phyloP scores from a whole-genome alignment of 2,113 vertebrate genomes.

The Crotalus helleri region DNA sequence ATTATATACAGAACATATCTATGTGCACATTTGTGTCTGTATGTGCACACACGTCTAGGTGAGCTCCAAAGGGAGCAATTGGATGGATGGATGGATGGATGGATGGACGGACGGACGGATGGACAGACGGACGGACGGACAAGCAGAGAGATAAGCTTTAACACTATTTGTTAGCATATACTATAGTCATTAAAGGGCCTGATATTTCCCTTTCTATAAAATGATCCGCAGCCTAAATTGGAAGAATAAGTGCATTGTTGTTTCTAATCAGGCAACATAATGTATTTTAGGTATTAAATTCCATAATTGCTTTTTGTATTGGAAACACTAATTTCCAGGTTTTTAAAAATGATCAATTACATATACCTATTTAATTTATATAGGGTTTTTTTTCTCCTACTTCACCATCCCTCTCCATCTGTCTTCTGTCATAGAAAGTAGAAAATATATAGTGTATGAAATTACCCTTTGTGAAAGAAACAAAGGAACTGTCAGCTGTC shows the following conservation, averaged over 20 bases:
- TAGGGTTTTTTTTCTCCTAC: no score
- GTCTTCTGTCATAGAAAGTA: constrained; percentile 16
- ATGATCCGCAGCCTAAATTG: background rate
- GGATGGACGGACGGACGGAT: no score
- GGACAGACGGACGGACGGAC: no score
- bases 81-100: background rate
- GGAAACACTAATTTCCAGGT: background rate
- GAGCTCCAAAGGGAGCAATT: background rate
- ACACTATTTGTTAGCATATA: no score
- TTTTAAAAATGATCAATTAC: background rate
- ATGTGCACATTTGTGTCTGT: background rate
- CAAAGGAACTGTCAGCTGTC: constrained; percentile 47
- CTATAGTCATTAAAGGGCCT: background rate
- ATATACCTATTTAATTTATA: background rate
- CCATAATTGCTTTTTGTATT: background rate
- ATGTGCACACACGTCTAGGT: background rate
- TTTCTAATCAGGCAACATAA: background rate
- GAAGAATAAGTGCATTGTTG: background rate
- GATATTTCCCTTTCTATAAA: background rate
- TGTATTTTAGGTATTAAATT: background rate
- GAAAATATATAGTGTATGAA: constrained; percentile 33
- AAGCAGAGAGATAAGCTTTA: no score
- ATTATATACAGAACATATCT: background rate
- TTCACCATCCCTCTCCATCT: no score
- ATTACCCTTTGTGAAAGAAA: constrained; percentile 63